Base-by-base conservation (phyloP, 2,113 vertebrate genomes). In the Pycnonotus jocosus region DNA sequence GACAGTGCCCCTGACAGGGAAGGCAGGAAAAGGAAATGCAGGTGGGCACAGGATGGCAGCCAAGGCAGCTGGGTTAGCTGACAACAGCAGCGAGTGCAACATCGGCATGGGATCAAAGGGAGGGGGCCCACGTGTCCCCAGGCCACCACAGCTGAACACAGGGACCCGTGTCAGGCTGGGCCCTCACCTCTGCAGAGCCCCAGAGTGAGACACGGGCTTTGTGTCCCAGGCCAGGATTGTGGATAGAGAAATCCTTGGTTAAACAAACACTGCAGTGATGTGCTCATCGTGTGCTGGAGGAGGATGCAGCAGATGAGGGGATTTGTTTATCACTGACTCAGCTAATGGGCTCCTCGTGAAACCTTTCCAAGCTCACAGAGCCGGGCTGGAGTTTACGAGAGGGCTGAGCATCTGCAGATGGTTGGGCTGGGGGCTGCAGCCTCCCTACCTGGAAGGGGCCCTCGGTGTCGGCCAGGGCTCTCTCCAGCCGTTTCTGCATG, bases 401-500 rank as follows among this genome's bases (percentile, higher is more conserved):
- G 3, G 0, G 33, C 40, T 62, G 90, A 93, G 87, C 3, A 83
- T 70, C 42, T 53, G 66, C 79, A 91, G 61, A 37, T 86, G 82
- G 50, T 54, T n/a, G 72, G 47, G 60, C 71, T 38, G 20, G 25
- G 54, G 40, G 27, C 51, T 82, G 44, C 47, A 19, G 6, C 11
- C 28, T 37, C 42, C 78, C 27, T 62, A 62, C 99, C 99, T 99
- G 99, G 47, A 99, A 97, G 40, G 99, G 99, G 6, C 98, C 98
- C 94, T 99, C 98, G 0, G 98, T 98, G 97, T 99, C 98, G 0
- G 95, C 97, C 83, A 99, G 76, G n/a, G 98, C 98, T 95, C 98
- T 98, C 85, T 99, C 99, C 95, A 99, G 92, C 81, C 98, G 97
- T 77, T 98, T 98, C 97, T 99, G 99, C 77, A 98, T 77, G 54